phyloP scores from a whole-genome alignment of 1,140 invertebrate species.

The Cydia amplana region DNA sequence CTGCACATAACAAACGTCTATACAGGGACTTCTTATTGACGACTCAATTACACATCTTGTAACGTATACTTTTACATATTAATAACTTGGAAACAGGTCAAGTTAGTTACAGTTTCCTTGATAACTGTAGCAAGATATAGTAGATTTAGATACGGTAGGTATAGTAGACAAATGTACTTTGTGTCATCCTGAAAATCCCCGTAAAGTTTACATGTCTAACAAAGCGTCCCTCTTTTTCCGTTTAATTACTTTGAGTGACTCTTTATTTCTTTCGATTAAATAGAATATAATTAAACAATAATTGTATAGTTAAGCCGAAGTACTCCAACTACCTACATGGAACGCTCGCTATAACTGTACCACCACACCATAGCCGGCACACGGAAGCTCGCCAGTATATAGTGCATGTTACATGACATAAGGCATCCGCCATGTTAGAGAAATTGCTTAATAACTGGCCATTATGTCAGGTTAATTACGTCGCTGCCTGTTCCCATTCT shows the following conservation, averaged over 20 bases:
- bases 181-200: no score
- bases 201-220: no score
- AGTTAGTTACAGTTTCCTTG: no score
- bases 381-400: conserved; percentile 19
- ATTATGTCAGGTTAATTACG: conserved; percentile 72
- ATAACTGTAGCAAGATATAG: no score
- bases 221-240: no score
- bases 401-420: conserved; percentile 32
- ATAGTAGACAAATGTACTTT: no score
- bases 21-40: background rate
- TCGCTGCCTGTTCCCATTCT: conserved; percentile 48
- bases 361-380: conserved; percentile 1
- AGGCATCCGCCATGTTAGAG: conserved; percentile 58
- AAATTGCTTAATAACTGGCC: conserved; percentile 73
- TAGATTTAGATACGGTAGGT: no score
- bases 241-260: no score
- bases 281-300: no score
- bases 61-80: background rate
- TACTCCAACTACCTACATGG: background rate
- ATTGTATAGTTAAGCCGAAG: no score
- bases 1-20: background rate
- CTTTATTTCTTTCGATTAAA: no score
- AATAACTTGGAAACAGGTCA: no score
- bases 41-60: background rate
- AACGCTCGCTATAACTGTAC: background rate